Evolutionary conservation across 1,140 invertebrate genomes (phyloP).

Genomic region (Drosophila insularis): DNA sequence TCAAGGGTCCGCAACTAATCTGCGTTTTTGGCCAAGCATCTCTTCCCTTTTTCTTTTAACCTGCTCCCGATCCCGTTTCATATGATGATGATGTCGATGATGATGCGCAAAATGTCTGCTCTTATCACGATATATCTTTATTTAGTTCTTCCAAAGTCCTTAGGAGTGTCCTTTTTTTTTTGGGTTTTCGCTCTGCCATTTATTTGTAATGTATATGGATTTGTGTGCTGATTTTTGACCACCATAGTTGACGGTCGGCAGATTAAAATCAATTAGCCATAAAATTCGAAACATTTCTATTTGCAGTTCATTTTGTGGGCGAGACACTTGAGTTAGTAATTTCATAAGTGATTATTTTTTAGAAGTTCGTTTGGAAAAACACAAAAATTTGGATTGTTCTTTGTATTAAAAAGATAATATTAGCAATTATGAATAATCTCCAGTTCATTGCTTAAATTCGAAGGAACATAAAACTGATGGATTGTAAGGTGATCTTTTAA

Average conservation of each 20-base stretch:
- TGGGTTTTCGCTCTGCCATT: slow-evolving; percentile 27
- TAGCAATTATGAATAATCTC: too few species aligned
- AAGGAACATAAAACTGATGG: too few species aligned
- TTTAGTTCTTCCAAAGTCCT: slow-evolving; percentile 4
- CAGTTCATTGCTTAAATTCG: too few species aligned
- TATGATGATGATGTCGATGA: slow-evolving; percentile 42
- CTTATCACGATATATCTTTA: slow-evolving; percentile 53
- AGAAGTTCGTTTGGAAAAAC: too few species aligned
- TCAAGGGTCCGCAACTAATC: slow-evolving; percentile 67
- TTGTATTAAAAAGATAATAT: too few species aligned
- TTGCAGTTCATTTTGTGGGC: slow-evolving; percentile 41
- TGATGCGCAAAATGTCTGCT: slow-evolving; percentile 64
- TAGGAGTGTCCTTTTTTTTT: slow-evolving; percentile 11
- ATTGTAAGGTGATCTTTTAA: too few species aligned
- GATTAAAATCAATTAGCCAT: slow-evolving; percentile 77
- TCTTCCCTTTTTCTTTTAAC: background rate
- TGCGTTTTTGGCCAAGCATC: slow-evolving; percentile 51
- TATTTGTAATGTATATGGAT: slow-evolving; percentile 60
- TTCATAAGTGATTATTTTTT: background rate
- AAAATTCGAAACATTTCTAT: slow-evolving; percentile 61
- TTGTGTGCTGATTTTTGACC: slow-evolving; percentile 74
- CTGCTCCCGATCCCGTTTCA: slow-evolving; percentile 2
- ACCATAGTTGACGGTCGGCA: slow-evolving; percentile 54
- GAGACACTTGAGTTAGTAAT: slow-evolving; percentile 40
- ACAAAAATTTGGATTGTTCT: too few species aligned